These are phyloP conservation scores for Anneissia japonica DNA, from an alignment of 35 echinoderm and acorn worm species.

Conservation along the genomic window DNA sequence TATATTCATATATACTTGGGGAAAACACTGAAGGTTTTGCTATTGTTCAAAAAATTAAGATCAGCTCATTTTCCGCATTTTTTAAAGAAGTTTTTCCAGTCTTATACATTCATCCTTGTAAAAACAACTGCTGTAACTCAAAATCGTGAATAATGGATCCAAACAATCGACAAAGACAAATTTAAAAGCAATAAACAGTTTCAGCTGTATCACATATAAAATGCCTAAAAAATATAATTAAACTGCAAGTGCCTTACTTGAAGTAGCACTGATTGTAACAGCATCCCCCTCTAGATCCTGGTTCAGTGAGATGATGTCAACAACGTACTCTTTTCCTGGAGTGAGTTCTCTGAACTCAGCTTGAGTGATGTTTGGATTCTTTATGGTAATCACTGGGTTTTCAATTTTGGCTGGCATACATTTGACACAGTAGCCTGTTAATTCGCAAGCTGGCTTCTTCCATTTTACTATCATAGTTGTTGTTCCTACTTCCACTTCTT, in stretches of 20 bases:
- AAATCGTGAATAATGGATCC: too few species aligned
- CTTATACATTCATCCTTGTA: too few species aligned
- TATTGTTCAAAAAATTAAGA: too few species aligned
- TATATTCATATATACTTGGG: too few species aligned
- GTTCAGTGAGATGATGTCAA: slow-evolving; percentile 58
- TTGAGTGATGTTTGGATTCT: slow-evolving; percentile 49
- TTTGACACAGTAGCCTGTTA: slow-evolving; percentile 69
- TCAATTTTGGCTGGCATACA: slow-evolving; percentile 64
- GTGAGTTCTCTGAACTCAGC: slow-evolving; percentile 53
- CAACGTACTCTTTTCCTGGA: slow-evolving; percentile 62
- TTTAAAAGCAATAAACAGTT: background rate
- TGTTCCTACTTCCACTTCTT: slow-evolving; percentile 40
- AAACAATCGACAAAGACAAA: too few species aligned
- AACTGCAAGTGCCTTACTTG: slow-evolving; percentile 40
- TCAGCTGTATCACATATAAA: background rate
- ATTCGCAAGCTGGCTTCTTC: slow-evolving; percentile 38
- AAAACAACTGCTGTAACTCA: too few species aligned
- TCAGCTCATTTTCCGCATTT: too few species aligned
- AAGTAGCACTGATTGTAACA: slow-evolving; percentile 58
- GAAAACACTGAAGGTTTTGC: too few species aligned
- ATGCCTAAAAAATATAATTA: background rate
- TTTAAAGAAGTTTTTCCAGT: too few species aligned
- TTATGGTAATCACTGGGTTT: slow-evolving; percentile 57
- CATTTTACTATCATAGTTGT: slow-evolving; percentile 59
- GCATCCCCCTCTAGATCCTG: slow-evolving; percentile 44